These are phyloP conservation scores for Alectura lathami DNA, from an alignment of 2,113 vertebrate genomes.

Conservation along the genomic window DNA sequence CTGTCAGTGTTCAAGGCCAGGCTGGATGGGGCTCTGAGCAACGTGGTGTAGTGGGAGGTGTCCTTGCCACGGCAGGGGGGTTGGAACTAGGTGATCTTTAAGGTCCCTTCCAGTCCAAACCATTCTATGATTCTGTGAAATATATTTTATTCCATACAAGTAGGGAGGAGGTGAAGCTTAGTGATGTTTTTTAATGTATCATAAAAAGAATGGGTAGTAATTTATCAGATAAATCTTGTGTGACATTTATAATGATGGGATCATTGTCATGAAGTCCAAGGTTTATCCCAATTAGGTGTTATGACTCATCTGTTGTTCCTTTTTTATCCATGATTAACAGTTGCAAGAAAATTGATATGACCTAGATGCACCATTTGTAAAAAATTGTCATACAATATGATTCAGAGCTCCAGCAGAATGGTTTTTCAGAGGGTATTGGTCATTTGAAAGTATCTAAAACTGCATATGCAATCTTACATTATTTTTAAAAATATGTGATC, in stretches of 20 bases:
- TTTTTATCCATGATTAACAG: background rate
- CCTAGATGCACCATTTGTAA: background rate
- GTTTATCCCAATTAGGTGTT: background rate
- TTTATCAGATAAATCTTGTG: background rate
- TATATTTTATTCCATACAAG: background rate
- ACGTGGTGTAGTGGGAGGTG: too few species aligned
- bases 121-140: too few species aligned
- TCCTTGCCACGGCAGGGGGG: too few species aligned
- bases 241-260: background rate
- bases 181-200: background rate
- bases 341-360: background rate
- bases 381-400: background rate
- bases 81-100: too few species aligned
- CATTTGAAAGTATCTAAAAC: background rate
- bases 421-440: accelerated
- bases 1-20: too few species aligned
- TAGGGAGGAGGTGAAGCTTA: background rate
- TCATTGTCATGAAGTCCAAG: background rate
- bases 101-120: too few species aligned
- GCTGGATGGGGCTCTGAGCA: too few species aligned
- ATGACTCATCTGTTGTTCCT: accelerated
- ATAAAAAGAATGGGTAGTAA: accelerated
- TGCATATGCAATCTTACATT: accelerated
- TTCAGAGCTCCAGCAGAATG: background rate
- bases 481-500: background rate